Evolutionary conservation across 2,113 vertebrate species (phyloP).

Genomic region (Cyanoliseus patagonus): DNA sequence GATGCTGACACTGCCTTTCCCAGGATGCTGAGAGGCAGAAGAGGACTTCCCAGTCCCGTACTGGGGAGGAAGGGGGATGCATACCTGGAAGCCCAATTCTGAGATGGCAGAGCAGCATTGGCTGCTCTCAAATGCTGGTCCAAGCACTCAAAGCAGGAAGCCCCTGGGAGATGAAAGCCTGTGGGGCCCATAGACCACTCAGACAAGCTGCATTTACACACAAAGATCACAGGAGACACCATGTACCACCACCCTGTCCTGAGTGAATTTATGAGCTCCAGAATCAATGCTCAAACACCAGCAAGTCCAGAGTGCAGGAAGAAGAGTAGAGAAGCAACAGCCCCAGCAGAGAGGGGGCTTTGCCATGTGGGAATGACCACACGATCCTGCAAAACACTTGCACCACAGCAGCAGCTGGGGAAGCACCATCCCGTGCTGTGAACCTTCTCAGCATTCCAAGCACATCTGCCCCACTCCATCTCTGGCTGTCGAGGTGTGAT

Average conservation of each 20-base stretch:
- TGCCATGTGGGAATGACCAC: neutral
- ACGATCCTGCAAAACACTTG: neutral
- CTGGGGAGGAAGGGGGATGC: neutral
- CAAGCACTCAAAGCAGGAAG: neutral
- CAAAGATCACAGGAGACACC: neutral
- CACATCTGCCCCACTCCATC: neutral
- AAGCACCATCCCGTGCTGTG: neutral
- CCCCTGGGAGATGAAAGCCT: neutral
- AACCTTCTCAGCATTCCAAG: neutral
- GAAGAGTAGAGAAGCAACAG: neutral
- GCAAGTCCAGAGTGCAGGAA: rapidly evolving
- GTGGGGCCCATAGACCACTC: rapidly evolving
- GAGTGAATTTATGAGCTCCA: neutral
- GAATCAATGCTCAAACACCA: neutral
- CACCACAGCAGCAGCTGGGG: neutral
- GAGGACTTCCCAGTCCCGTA: neutral
- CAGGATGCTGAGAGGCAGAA: neutral
- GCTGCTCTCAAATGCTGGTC: neutral
- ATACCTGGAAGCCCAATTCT: neutral
- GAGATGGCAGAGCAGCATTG: neutral
- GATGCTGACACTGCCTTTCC: neutral
- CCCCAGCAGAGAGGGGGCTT: neutral
- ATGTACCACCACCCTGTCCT: neutral
- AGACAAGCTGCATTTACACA: neutral
- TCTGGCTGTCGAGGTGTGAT: rapidly evolving